Conservation (phyloP, 2,797 vertebrate species). For the Apogon hyalosoma region DNA sequence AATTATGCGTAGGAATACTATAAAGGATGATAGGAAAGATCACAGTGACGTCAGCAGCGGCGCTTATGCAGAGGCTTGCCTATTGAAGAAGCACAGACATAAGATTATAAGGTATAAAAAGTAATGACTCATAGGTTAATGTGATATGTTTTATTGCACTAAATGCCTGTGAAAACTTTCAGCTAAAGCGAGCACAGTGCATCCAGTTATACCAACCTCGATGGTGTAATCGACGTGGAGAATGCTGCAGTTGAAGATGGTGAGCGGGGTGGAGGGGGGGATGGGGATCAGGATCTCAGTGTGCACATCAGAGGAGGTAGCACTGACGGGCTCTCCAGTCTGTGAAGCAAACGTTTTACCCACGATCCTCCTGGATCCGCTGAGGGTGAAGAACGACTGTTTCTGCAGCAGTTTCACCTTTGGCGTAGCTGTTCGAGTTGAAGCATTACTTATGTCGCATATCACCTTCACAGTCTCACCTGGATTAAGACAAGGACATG, state of each 20-base stretch:
- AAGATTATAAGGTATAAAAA: background rate
- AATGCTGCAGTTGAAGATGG: slow-evolving; percentile 71
- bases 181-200: too few species aligned
- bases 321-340: background rate
- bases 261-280: slow-evolving; percentile 7
- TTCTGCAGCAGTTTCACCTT: slow-evolving; percentile 60
- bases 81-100: slow-evolving; percentile 16
- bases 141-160: background rate
- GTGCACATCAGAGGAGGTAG: slow-evolving; percentile 18
- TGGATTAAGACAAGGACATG: slow-evolving; percentile 27
- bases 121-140: background rate
- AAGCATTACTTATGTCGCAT: slow-evolving; percentile 60
- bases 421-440: slow-evolving; percentile 43
- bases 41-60: slow-evolving; percentile 31
- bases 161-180: too few species aligned
- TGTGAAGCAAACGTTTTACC: background rate
- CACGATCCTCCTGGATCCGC: accelerated
- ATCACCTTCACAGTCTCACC: slow-evolving; percentile 65
- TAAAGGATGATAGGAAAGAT: slow-evolving; percentile 66
- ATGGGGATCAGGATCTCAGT: slow-evolving; percentile 53
- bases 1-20: slow-evolving; percentile 3
- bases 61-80: slow-evolving; percentile 29
- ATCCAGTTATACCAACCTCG: slow-evolving; percentile 54
- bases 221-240: slow-evolving; percentile 54
- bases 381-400: slow-evolving; percentile 35